Evolutionary conservation across 2,797 vertebrate species (phyloP).

Genomic region (Malurus leucopterus): DNA sequence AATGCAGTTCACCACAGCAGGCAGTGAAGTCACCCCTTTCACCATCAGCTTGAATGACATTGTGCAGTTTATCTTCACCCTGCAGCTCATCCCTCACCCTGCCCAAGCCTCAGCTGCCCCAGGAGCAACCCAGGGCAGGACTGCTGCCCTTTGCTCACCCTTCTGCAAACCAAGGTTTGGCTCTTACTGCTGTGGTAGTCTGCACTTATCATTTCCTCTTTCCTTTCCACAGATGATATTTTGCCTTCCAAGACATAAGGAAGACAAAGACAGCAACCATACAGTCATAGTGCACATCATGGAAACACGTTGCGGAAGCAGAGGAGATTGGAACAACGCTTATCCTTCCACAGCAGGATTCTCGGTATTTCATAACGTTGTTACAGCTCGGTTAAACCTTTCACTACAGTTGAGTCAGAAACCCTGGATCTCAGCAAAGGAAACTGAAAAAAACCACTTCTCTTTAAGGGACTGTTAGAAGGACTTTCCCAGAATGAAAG

Average conservation of each 20-base stretch:
- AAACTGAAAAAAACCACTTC: not conserved
- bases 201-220: not conserved
- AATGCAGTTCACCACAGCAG: not conserved
- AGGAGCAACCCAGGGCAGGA: not conserved
- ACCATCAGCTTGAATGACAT: not conserved
- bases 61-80: fast-evolving
- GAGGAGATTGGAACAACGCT: fast-evolving
- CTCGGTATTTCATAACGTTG: not conserved
- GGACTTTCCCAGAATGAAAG: not conserved
- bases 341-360: not conserved
- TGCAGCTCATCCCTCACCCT: not conserved
- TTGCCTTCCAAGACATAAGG: not conserved
- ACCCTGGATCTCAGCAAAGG: not conserved
- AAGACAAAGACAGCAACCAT: fast-evolving
- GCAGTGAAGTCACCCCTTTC: not conserved
- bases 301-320: not conserved
- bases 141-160: not conserved
- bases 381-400: not conserved
- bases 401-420: not conserved
- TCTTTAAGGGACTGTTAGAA: not conserved
- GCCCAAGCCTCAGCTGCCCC: not conserved
- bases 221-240: not conserved
- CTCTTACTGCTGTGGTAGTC: fast-evolving
- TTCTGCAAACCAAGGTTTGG: not conserved
- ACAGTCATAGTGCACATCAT: fast-evolving